Evolutionary conservation across 2,888 invertebrate genomes (phyloP).

Genomic region (Oscheius myriophilus): DNA sequence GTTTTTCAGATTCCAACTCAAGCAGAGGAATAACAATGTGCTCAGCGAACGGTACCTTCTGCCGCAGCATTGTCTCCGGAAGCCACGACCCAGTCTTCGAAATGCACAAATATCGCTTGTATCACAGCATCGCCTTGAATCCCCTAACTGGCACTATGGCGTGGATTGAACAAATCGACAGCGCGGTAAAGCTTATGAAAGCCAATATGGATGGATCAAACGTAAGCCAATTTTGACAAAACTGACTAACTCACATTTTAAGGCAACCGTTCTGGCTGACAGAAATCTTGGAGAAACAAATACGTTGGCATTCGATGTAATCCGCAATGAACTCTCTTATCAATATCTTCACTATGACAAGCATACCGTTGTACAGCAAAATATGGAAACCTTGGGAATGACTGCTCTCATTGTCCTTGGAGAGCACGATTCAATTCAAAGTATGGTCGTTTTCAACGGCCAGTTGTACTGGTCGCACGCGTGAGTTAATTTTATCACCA

Average conservation of each 20-base stretch:
- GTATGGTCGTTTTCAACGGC: constrained; percentile 49
- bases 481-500: too few species aligned
- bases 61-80: neutral
- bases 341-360: constrained; percentile 46
- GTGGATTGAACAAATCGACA: constrained; percentile 8
- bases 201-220: constrained; percentile 94
- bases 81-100: too few species aligned
- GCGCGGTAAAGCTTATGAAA: neutral
- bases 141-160: too few species aligned
- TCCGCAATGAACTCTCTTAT: constrained; percentile 50
- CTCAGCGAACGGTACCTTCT: too few species aligned
- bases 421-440: constrained; percentile 45
- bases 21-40: too few species aligned
- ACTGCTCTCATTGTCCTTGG: constrained; percentile 36
- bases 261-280: too few species aligned
- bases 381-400: constrained; percentile 40
- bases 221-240: constrained; percentile 74
- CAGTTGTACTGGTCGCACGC: constrained; percentile 51
- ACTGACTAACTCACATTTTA: too few species aligned
- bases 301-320: constrained; percentile 49
- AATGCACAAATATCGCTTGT: too few species aligned
- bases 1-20: constrained; percentile 14
- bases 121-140: too few species aligned
- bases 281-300: too few species aligned
- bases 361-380: constrained; percentile 47